phyloP scores from a whole-genome alignment of 2,113 vertebrate genomes.

The Harpagus bidentatus region DNA sequence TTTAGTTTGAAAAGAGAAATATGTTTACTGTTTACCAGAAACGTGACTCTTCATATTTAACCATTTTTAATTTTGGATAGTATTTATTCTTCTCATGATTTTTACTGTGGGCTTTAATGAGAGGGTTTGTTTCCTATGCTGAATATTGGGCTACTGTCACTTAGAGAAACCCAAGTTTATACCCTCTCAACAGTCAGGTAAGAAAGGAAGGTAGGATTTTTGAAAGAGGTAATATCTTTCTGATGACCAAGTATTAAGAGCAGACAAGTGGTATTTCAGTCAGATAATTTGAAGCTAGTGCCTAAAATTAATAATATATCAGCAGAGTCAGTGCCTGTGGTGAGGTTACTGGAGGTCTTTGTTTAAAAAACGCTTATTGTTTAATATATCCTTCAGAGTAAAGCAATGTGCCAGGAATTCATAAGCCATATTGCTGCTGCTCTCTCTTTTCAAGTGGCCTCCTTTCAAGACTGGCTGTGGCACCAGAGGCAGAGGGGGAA shows the following conservation, averaged over 20 bases:
- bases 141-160: background rate
- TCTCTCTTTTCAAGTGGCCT: conserved; percentile 4
- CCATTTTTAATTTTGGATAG: background rate
- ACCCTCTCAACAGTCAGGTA: background rate
- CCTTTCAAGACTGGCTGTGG: background rate
- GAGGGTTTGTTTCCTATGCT: background rate
- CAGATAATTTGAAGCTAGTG: background rate
- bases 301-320: conserved; percentile 11
- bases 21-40: background rate
- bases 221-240: background rate
- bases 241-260: background rate
- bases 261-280: background rate
- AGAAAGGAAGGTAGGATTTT: background rate
- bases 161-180: background rate
- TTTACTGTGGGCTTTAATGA: background rate
- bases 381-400: conserved; percentile 15
- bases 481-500: background rate
- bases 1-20: background rate
- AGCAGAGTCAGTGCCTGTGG: background rate
- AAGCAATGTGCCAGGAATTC: conserved; percentile 15
- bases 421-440: background rate
- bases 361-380: background rate
- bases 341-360: background rate
- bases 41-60: background rate
- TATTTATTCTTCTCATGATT: background rate